A percentile compares a stretch with the other conserved stretches of the same genome.
Evolutionary conservation across 2,113 vertebrate genomes (phyloP).

Genomic region (Tychaedon coryphoeus): DNA sequence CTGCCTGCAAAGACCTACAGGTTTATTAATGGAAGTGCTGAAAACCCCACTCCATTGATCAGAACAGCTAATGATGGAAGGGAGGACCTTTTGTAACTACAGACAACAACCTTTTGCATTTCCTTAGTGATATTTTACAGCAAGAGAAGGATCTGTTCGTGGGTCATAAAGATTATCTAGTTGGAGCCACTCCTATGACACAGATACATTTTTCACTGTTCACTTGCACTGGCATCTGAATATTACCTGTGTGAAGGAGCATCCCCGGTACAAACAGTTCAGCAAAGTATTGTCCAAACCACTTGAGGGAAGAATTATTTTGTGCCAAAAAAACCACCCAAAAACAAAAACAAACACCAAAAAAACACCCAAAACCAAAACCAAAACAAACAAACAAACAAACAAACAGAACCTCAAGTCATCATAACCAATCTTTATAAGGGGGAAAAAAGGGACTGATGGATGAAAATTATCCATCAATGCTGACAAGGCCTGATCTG

Average conservation of each 20-base stretch:
- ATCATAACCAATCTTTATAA: neutral
- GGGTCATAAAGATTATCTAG: neutral
- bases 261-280: neutral
- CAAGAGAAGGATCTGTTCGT: neutral
- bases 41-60: neutral
- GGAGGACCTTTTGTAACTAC: neutral
- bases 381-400: too few relatives aligned
- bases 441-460: neutral
- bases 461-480: neutral
- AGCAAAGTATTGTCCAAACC: neutral
- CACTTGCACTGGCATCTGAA: neutral
- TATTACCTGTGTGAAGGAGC: fast-evolving
- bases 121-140: neutral
- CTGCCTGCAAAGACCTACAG: neutral
- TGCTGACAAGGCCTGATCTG: neutral
- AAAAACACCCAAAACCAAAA: too few relatives aligned
- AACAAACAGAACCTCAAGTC: neutral
- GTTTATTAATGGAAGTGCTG: neutral
- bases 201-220: neutral
- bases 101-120: neutral
- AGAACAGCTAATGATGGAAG: neutral
- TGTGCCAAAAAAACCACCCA: neutral
- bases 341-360: too few relatives aligned
- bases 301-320: neutral
- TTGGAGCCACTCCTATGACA: neutral